A percentile compares a stretch with the other conserved stretches of the same genome.
These are phyloP conservation scores for Heterochromis multidens DNA, from an alignment of 2,113 vertebrate species.

Conservation along the genomic window DNA sequence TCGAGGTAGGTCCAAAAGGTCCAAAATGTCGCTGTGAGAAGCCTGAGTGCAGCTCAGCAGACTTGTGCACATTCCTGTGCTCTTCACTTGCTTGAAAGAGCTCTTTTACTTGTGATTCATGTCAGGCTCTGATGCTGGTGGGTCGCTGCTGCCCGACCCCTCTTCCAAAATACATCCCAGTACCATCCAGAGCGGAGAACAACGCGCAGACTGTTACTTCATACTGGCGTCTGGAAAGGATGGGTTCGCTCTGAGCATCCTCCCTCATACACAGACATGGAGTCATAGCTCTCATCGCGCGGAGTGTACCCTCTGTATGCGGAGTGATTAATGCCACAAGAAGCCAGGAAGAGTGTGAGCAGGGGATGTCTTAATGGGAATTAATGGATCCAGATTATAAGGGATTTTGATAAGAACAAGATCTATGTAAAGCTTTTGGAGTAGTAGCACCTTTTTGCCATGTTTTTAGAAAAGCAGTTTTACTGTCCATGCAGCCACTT, in stretches of 20 bases:
- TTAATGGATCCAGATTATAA: background rate
- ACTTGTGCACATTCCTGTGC: conserved; percentile 69
- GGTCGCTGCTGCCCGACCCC: conserved; percentile 31
- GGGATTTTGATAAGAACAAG: background rate
- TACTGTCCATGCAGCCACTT: background rate
- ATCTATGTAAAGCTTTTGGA: background rate
- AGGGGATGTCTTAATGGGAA: background rate
- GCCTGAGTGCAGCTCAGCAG: conserved; percentile 32
- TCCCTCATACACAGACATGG: conserved; percentile 59
- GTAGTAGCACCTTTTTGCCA: background rate
- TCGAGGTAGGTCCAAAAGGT: conserved; percentile 45
- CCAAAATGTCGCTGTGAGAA: conserved; percentile 40
- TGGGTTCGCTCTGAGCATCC: conserved; percentile 53
- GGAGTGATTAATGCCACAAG: conserved; percentile 43
- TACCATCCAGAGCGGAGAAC: conserved; percentile 36
- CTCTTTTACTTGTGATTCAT: conserved; percentile 65
- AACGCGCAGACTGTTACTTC: conserved; percentile 44
- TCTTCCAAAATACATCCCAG: conserved; percentile 43
- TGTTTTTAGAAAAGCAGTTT: background rate
- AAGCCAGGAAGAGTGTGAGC: background rate
- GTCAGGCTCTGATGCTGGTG: conserved; percentile 61
- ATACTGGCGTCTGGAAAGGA: conserved; percentile 28
- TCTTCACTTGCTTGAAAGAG: conserved; percentile 40
- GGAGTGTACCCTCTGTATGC: conserved; percentile 9
- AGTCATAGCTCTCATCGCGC: conserved; percentile 38